phyloP scores from a whole-genome alignment of 1,140 invertebrate genomes.

The Brachionus paranguensis region DNA sequence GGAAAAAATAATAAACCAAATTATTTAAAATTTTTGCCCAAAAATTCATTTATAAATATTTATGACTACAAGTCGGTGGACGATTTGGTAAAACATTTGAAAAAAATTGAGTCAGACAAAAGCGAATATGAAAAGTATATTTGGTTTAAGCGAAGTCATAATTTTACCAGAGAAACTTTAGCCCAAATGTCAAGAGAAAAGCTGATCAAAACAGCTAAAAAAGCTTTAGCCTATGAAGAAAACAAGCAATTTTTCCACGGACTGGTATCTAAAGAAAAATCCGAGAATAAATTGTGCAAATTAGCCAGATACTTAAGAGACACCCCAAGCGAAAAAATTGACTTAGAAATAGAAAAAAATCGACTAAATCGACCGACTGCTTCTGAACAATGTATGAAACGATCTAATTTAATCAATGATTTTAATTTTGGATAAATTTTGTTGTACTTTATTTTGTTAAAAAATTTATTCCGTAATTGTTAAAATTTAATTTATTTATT shows the following conservation, averaged over 20 bases:
- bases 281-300: slow-evolving; percentile 39
- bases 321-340: not conserved
- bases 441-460: not conserved
- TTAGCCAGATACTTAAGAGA: not conserved
- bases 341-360: not conserved
- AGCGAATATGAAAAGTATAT: slow-evolving; percentile 34
- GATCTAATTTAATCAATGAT: slow-evolving; percentile 9
- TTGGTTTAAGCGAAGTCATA: not conserved
- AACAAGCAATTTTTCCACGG: slow-evolving; percentile 6
- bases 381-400: not conserved
- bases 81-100: slow-evolving; percentile 25
- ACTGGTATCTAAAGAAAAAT: slow-evolving; percentile 8
- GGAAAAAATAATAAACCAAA: slow-evolving; percentile 9
- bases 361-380: not conserved
- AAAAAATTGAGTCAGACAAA: slow-evolving; percentile 1
- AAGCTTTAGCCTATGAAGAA: not conserved
- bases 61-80: slow-evolving; percentile 36
- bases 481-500: not conserved
- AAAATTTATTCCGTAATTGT: not conserved
- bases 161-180: not conserved
- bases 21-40: slow-evolving; percentile 29
- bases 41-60: slow-evolving; percentile 33
- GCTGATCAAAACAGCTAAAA: not conserved
- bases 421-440: not conserved
- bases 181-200: not conserved